These are phyloP conservation scores for Sarcophaga caerulescens DNA, from an alignment of 2,888 invertebrate species.

Conservation along the genomic window DNA sequence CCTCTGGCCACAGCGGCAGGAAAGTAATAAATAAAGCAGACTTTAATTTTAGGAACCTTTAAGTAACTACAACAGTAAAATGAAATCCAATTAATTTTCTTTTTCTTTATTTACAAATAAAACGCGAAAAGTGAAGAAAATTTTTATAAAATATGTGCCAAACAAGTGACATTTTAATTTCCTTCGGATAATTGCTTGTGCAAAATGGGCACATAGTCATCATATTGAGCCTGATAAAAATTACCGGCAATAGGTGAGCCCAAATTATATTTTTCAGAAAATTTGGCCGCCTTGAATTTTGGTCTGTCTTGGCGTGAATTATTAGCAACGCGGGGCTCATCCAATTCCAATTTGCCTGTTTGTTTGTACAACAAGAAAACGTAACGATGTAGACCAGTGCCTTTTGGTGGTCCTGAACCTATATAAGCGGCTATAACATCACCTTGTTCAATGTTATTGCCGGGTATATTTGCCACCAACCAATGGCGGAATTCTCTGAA, in stretches of 20 bases:
- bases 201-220: slow-evolving; percentile 87
- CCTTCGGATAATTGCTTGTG: slow-evolving; percentile 73
- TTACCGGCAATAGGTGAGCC: slow-evolving; percentile 89
- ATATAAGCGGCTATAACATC: slow-evolving; percentile 89
- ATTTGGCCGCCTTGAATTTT: slow-evolving; percentile 85
- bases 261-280: slow-evolving; percentile 87
- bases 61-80: neutral
- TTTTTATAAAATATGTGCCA: slow-evolving; percentile 29
- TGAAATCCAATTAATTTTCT: neutral
- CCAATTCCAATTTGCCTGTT: slow-evolving; percentile 81
- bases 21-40: slow-evolving; percentile 81
- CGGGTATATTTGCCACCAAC: slow-evolving; percentile 92
- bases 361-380: slow-evolving; percentile 89
- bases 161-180: slow-evolving; percentile 15
- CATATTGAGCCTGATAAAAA: slow-evolving; percentile 89
- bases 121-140: slow-evolving; percentile 25
- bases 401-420: slow-evolving; percentile 91
- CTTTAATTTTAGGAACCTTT: neutral
- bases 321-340: slow-evolving; percentile 80
- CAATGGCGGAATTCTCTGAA: slow-evolving; percentile 95
- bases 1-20: slow-evolving; percentile 92
- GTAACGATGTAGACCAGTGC: slow-evolving; percentile 88
- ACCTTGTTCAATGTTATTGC: slow-evolving; percentile 85
- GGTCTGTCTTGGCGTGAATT: slow-evolving; percentile 81
- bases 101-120: slow-evolving; percentile 33